These are phyloP conservation scores for Galerucella pusilla DNA, from an alignment of 2,888 invertebrate species.

Conservation along the genomic window DNA sequence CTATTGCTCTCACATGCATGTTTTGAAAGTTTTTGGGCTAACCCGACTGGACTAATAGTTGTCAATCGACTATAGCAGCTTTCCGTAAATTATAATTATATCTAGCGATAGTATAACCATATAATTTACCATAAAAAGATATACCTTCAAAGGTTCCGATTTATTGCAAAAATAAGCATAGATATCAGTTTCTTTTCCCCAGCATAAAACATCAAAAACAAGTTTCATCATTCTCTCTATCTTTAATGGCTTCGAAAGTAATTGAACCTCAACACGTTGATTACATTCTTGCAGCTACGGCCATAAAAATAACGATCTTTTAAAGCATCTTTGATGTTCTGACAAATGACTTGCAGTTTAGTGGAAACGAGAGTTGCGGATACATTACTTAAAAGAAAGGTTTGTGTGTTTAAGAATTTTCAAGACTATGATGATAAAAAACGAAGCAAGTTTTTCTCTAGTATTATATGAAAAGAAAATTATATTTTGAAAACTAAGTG, in stretches of 20 bases:
- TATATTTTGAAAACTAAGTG: too few species aligned
- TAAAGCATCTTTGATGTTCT: constrained; percentile 16
- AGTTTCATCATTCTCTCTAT: not conserved
- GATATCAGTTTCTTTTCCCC: not conserved
- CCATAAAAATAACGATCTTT: constrained; percentile 21
- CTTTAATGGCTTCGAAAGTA: constrained; percentile 11
- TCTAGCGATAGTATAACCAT: not conserved
- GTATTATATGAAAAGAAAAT: not conserved
- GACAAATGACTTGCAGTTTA: constrained; percentile 16
- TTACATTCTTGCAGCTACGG: constrained; percentile 14
- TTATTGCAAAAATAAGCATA: not conserved
- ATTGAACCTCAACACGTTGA: constrained; percentile 17
- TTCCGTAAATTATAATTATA: too few species aligned
- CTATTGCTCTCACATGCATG: too few species aligned
- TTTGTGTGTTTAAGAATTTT: not conserved
- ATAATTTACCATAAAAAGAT: not conserved
- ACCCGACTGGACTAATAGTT: too few species aligned
- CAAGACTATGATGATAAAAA: not conserved
- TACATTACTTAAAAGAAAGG: not conserved
- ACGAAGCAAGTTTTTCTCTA: not conserved
- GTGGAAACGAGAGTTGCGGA: not conserved
- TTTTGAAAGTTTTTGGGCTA: too few species aligned
- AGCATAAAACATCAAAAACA: not conserved
- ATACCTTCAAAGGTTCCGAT: not conserved
- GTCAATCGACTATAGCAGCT: too few species aligned